A percentile compares a stretch with the other conserved stretches of the same genome.
Evolutionary conservation across 2,888 invertebrate genomes (phyloP).

Genomic region (Eupithecia centaureata): DNA sequence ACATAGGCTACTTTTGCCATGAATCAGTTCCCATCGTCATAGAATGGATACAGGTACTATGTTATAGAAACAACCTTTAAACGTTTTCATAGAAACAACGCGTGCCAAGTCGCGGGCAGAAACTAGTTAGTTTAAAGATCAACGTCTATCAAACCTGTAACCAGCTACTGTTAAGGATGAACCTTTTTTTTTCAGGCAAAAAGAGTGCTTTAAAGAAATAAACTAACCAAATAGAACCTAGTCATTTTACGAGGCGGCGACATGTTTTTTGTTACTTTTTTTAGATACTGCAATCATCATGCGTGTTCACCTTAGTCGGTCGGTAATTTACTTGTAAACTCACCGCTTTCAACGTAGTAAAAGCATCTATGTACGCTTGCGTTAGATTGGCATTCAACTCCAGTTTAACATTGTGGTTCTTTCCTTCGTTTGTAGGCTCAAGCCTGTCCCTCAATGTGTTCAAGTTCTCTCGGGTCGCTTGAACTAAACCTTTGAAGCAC

Average conservation of each 20-base stretch:
- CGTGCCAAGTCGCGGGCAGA: not conserved
- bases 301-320: not conserved
- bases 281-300: not conserved
- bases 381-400: slow-evolving; percentile 93
- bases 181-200: not conserved
- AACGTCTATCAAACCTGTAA: not conserved
- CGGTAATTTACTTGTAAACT: slow-evolving; percentile 48
- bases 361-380: slow-evolving; percentile 92
- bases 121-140: not conserved
- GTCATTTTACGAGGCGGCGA: no score
- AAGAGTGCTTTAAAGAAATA: no score
- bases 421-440: slow-evolving; percentile 67
- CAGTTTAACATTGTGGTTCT: slow-evolving; percentile 84
- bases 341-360: slow-evolving; percentile 90
- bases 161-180: not conserved
- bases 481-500: slow-evolving; percentile 94
- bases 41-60: no score
- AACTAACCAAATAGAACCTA: no score
- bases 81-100: not conserved
- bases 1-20: not conserved
- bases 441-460: slow-evolving; percentile 89
- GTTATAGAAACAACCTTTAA: not conserved
- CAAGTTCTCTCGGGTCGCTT: slow-evolving; percentile 94
- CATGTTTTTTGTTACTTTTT: no score
- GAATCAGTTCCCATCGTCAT: not conserved